phyloP scores from a whole-genome alignment of 2,888 invertebrate species.

The Allygus modestus region DNA sequence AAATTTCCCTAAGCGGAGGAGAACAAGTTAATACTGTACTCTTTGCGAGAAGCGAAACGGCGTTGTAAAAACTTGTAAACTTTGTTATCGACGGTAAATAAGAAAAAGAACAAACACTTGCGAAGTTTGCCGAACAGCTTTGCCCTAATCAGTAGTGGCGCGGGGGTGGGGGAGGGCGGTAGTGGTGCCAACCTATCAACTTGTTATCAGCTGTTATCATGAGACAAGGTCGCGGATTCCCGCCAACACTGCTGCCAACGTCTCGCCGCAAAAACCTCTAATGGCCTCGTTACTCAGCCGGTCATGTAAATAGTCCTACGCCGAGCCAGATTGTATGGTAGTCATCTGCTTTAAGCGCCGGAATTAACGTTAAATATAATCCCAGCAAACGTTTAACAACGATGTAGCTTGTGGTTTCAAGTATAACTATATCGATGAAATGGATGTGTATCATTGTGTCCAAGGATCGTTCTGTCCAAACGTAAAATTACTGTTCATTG shows the following conservation, averaged over 20 bases:
- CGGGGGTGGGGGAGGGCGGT: background rate
- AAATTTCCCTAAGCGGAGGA: conserved; percentile 18
- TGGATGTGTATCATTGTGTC: no score
- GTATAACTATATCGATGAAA: no score
- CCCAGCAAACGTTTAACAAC: no score
- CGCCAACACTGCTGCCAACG: conserved; percentile 36
- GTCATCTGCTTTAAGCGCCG: no score
- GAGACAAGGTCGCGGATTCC: conserved; percentile 41
- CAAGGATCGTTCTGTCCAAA: no score
- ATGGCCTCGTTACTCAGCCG: background rate
- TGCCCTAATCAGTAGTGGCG: conserved; percentile 10
- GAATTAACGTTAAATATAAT: background rate
- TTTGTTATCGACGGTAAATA: conserved; percentile 43
- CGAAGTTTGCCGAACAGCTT: conserved; percentile 45
- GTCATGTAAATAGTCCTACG: background rate
- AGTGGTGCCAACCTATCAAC: conserved; percentile 34
- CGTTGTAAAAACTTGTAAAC: conserved; percentile 36
- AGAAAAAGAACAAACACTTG: conserved; percentile 45
- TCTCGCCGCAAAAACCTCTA: conserved; percentile 36
- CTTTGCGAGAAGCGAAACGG: conserved; percentile 26
- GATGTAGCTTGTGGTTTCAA: no score
- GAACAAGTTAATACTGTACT: conserved; percentile 10
- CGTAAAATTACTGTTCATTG: no score
- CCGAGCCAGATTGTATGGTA: conserved; percentile 14
- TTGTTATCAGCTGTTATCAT: conserved; percentile 34